phyloP scores from a whole-genome alignment of 2,113 vertebrate genomes.

The Cavia porcellus region DNA sequence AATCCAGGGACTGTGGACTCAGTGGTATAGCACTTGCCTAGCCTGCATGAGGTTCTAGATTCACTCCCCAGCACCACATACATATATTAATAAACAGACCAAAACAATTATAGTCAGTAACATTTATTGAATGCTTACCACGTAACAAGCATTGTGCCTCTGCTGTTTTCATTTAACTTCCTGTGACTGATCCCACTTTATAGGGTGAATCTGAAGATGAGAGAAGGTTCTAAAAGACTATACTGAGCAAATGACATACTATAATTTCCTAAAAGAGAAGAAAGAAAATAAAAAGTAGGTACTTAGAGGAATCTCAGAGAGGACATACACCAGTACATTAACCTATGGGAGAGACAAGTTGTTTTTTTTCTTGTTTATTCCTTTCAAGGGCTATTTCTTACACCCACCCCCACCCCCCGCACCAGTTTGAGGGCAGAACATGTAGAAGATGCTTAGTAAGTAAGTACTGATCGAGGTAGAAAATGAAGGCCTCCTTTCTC shows the following conservation, averaged over 20 bases:
- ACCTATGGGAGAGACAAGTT: not conserved
- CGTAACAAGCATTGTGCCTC: not conserved
- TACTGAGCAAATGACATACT: not conserved
- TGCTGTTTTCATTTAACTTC: not conserved
- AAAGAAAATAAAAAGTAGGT: not conserved
- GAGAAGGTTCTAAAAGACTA: constrained; percentile 24
- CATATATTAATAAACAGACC: too few relatives aligned
- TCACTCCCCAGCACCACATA: not conserved
- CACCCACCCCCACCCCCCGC: not conserved
- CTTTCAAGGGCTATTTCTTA: constrained; percentile 31
- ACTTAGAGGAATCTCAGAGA: not conserved
- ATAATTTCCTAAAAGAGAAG: not conserved
- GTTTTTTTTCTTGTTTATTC: not conserved
- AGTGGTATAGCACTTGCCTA: not conserved
- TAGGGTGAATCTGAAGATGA: constrained; percentile 14
- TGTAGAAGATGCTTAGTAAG: constrained; percentile 12
- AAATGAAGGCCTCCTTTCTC: constrained; percentile 27
- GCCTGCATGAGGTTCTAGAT: not conserved
- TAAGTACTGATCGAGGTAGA: not conserved
- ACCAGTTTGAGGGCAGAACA: not conserved
- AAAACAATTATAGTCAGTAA: not conserved
- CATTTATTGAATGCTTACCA: constrained; percentile 39
- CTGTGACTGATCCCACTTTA: constrained; percentile 6
- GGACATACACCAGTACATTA: not conserved
- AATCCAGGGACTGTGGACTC: not conserved